Conservation (phyloP, 2,888 invertebrate genomes). For the Sesia apiformis region DNA sequence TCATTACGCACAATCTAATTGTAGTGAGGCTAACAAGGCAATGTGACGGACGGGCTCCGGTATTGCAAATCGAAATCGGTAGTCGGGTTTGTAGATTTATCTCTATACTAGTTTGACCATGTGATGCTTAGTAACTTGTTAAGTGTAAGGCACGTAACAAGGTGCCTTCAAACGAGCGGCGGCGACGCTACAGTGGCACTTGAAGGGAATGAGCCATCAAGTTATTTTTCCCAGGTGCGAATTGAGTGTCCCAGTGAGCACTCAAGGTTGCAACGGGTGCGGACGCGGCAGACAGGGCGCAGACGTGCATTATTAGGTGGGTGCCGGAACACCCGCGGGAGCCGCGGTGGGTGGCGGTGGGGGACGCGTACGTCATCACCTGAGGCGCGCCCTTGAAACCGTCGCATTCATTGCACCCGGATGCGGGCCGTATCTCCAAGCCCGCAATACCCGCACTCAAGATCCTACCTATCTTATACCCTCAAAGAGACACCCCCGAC, state of each 20-base stretch:
- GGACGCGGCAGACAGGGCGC: constrained; percentile 70
- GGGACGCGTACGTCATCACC: constrained; percentile 72
- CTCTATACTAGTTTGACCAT: neutral
- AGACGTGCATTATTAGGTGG: constrained; percentile 76
- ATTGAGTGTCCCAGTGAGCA: constrained; percentile 43
- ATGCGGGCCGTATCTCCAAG: constrained; percentile 62
- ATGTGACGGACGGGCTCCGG: constrained; percentile 1
- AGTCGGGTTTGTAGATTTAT: neutral
- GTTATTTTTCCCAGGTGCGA: constrained; percentile 16
- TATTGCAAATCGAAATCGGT: neutral
- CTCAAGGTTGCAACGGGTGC: constrained; percentile 70
- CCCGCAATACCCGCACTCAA: constrained; percentile 49
- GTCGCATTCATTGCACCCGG: constrained; percentile 74
- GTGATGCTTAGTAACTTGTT: neutral
- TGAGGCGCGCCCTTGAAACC: constrained; percentile 73
- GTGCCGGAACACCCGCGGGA: constrained; percentile 68
- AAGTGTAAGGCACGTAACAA: neutral
- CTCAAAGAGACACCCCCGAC: neutral
- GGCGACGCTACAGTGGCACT: neutral
- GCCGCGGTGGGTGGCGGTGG: constrained; percentile 43
- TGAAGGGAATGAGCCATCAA: neutral
- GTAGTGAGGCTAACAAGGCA: constrained; percentile 25
- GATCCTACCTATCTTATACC: constrained; percentile 17
- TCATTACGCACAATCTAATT: constrained; percentile 20
- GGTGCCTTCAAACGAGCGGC: too few species aligned